Evolutionary conservation across 92 coral and sea anemone species (phyloP).

Genomic region (Desmophyllum pertusum): DNA sequence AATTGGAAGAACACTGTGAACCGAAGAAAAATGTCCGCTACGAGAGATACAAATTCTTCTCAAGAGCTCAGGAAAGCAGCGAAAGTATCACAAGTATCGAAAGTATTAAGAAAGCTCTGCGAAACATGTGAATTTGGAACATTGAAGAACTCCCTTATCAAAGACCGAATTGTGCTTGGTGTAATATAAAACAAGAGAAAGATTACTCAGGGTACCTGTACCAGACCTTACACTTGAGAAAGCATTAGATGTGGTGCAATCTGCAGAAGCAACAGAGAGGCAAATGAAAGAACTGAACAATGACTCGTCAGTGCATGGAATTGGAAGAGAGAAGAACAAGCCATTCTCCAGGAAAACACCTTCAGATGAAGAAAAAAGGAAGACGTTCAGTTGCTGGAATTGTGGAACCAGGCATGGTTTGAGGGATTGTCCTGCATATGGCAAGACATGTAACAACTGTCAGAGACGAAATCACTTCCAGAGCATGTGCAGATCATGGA

Average conservation of each 20-base stretch:
- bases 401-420: constrained; percentile 2
- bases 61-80: constrained; percentile 49
- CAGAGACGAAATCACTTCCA: constrained; percentile 21
- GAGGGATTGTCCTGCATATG: constrained; percentile 3
- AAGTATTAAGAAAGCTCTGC: constrained; percentile 20
- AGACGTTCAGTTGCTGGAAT: neutral
- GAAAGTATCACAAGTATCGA: constrained; percentile 9
- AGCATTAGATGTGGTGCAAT: constrained; percentile 46
- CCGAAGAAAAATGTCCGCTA: constrained; percentile 47
- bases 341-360: constrained; percentile 16
- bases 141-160: constrained; percentile 30
- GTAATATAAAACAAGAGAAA: constrained; percentile 30
- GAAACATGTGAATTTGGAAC: constrained; percentile 37
- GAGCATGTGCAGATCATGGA: constrained; percentile 38
- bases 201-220: constrained; percentile 48
- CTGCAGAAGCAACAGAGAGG: neutral
- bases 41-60: constrained; percentile 37
- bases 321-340: too few relatives aligned
- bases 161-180: constrained; percentile 39
- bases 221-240: constrained; percentile 49
- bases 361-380: constrained; percentile 28
- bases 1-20: constrained; percentile 58
- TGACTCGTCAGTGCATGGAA: too few relatives aligned
- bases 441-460: neutral
- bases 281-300: too few relatives aligned